A percentile compares a stretch with the other conserved stretches of the same genome.
phyloP scores from a whole-genome alignment of 2,113 vertebrate genomes.

The Chaetodon auriga region DNA sequence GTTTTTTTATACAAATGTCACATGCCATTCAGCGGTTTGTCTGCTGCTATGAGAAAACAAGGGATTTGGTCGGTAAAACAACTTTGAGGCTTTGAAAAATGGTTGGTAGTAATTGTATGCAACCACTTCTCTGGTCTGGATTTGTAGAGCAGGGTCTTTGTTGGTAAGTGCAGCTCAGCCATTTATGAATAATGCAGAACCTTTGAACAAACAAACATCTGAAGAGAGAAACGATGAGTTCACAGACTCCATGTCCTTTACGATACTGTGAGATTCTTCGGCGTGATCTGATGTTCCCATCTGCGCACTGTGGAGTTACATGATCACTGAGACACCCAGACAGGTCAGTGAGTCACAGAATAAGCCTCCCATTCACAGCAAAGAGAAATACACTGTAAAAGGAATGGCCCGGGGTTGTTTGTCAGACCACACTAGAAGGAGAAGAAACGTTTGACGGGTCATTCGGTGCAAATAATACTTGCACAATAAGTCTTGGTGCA shows the following conservation, averaged over 20 bases:
- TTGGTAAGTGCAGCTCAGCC: slow-evolving; percentile 57
- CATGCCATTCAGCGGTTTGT: slow-evolving; percentile 49
- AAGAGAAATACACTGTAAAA: slow-evolving; percentile 7
- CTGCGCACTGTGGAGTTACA: slow-evolving; percentile 18
- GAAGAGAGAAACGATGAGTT: slow-evolving; percentile 10
- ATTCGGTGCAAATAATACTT: slow-evolving; percentile 45
- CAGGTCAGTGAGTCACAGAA: slow-evolving; percentile 51
- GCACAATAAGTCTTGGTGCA: slow-evolving; percentile 16
- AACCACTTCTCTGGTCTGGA: slow-evolving; percentile 61
- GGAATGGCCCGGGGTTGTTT: slow-evolving; percentile 54
- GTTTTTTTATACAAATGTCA: slow-evolving; percentile 40
- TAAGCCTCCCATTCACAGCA: slow-evolving; percentile 31
- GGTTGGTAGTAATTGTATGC: slow-evolving; percentile 52
- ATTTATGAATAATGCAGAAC: slow-evolving; percentile 43
- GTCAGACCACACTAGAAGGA: slow-evolving; percentile 55
- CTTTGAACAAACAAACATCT: slow-evolving; percentile 26
- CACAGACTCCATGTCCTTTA: slow-evolving; percentile 6
- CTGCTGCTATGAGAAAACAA: slow-evolving; percentile 47
- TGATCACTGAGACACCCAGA: slow-evolving; percentile 30
- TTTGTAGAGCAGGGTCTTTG: slow-evolving; percentile 60
- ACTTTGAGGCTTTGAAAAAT: slow-evolving; percentile 67
- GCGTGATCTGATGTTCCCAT: slow-evolving; percentile 33
- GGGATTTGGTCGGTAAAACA: slow-evolving; percentile 57
- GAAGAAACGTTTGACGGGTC: slow-evolving; percentile 21
- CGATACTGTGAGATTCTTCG: slow-evolving; percentile 19